Evolutionary conservation across 2,797 vertebrate genomes (phyloP).

Genomic region (Bufotes viridis): DNA sequence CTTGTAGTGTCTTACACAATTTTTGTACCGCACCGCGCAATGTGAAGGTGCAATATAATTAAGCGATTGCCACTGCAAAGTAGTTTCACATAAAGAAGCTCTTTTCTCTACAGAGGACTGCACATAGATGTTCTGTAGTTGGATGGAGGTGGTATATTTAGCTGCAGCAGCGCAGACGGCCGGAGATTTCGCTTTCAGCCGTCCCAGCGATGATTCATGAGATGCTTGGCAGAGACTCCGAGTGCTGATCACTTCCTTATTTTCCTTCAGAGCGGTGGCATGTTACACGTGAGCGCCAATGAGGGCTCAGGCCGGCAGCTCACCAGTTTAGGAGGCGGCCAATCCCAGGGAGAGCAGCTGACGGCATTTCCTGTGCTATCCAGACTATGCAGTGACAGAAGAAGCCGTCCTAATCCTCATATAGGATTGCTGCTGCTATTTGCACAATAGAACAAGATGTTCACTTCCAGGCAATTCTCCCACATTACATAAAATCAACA

Average conservation of each 20-base stretch:
- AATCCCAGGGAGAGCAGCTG: conserved; percentile 72
- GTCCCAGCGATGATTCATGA: conserved; percentile 2
- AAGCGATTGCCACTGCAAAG: not conserved
- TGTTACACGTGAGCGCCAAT: conserved; percentile 79
- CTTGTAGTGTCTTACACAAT: not conserved
- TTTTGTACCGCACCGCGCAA: not conserved
- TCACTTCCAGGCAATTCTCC: not conserved
- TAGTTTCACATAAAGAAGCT: too few species aligned
- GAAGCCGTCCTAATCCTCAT: conserved; percentile 19
- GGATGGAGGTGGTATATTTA: not conserved
- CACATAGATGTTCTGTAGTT: not conserved
- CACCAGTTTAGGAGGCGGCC: conserved; percentile 88
- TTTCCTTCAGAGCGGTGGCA: conserved; percentile 75
- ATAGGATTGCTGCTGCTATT: not conserved
- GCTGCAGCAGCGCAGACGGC: not conserved
- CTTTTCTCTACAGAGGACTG: too few species aligned
- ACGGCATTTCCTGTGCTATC: conserved; percentile 53
- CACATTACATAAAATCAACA: not conserved
- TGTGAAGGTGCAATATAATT: not conserved
- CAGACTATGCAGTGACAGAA: conserved; percentile 28
- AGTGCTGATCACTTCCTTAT: conserved; percentile 75
- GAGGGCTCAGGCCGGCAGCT: conserved; percentile 72
- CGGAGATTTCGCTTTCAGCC: not conserved
- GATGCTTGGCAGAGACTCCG: not conserved
- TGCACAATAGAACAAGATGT: not conserved